These are phyloP conservation scores for Salarias fasciatus DNA, from an alignment of 2,797 vertebrate species.

Conservation along the genomic window DNA sequence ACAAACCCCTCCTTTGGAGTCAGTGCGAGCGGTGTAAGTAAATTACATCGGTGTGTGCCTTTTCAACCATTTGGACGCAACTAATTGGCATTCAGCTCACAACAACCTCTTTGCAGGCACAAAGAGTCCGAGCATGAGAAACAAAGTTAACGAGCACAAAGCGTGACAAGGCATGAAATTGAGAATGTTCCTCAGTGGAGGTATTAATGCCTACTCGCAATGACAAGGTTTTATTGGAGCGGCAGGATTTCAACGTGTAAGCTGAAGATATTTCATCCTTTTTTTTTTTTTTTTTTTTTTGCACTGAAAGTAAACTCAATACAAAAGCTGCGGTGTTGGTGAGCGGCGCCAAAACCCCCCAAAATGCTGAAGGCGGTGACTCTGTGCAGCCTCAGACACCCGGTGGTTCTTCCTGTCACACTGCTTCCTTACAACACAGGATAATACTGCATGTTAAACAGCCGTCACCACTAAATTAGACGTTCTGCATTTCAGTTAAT, in stretches of 20 bases:
- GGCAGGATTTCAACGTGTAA: not conserved
- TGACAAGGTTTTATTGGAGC: not conserved
- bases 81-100: constrained; percentile 80
- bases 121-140: constrained; percentile 55
- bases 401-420: not conserved
- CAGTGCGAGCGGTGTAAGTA: constrained; percentile 48
- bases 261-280: not conserved
- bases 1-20: constrained; percentile 52
- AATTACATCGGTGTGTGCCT: constrained; percentile 63
- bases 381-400: not conserved
- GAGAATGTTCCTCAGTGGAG: constrained; percentile 16
- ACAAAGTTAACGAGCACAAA: constrained; percentile 59
- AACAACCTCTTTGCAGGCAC: constrained; percentile 57
- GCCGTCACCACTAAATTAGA: not conserved
- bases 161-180: constrained; percentile 60
- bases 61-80: constrained; percentile 70
- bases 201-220: constrained; percentile 1
- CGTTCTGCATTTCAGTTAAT: not conserved
- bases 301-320: not conserved
- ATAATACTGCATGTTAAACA: not conserved
- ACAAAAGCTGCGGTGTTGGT: not conserved
- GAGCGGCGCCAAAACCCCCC: not conserved
- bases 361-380: not conserved
- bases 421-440: too few species aligned
- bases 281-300: not conserved